phyloP scores from a whole-genome alignment of 2,113 vertebrate genomes.

The Pterophyllum scalare region DNA sequence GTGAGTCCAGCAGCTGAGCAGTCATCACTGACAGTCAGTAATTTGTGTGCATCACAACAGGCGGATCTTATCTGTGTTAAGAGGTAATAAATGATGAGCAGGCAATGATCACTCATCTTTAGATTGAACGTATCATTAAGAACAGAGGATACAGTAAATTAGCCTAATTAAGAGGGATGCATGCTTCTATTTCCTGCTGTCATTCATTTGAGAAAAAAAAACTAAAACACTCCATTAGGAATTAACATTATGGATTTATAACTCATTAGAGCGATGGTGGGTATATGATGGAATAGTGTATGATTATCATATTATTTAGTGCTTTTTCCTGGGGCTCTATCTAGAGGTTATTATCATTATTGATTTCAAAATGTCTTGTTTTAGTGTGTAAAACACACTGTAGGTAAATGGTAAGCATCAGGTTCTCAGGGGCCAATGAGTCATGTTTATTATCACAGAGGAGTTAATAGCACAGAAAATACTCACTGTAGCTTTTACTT shows the following conservation, averaged over 20 bases:
- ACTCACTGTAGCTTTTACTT: not conserved
- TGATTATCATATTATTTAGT: not conserved
- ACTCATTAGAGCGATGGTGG: constrained; percentile 36
- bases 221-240: constrained; percentile 8
- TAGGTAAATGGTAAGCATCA: not conserved
- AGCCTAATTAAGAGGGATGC: constrained; percentile 56
- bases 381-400: not conserved
- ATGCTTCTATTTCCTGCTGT: constrained; percentile 39
- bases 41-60: not conserved
- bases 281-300: no score
- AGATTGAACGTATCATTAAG: constrained; percentile 60
- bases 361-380: not conserved
- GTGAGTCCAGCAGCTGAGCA: not conserved
- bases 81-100: constrained; percentile 42
- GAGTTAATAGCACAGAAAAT: no score
- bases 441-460: not conserved
- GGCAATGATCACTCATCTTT: constrained; percentile 47
- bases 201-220: constrained; percentile 22
- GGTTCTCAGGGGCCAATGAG: not conserved
- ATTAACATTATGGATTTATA: constrained; percentile 13
- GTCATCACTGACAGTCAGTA: not conserved
- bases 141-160: constrained; percentile 56
- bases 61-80: constrained; percentile 21
- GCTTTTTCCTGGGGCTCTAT: not conserved
- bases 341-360: not conserved